Evolutionary conservation across 2,888 invertebrate genomes (phyloP).

Genomic region (Synergus laeviventris): DNA sequence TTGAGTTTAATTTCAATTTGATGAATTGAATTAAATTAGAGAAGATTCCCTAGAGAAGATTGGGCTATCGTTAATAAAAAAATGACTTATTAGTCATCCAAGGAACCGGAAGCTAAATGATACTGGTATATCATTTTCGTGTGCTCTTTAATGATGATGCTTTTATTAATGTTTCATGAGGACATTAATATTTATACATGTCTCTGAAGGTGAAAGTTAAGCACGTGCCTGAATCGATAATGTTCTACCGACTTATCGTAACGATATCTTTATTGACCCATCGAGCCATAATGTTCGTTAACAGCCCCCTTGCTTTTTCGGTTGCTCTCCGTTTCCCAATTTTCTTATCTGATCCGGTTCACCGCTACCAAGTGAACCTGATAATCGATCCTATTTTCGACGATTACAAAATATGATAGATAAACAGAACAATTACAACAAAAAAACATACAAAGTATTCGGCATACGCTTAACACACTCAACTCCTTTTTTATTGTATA

Average conservation of each 20-base stretch:
- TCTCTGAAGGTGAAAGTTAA: not conserved
- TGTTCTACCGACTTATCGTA: not conserved
- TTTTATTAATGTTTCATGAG: not conserved
- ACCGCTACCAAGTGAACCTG: not conserved
- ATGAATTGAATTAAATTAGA: too few species aligned
- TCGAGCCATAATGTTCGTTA: conserved; percentile 2
- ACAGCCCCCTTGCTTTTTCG: not conserved
- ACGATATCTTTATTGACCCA: conserved; percentile 8
- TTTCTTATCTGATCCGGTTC: conserved; percentile 1
- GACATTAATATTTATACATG: not conserved
- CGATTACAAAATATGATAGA: not conserved
- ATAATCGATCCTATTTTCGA: not conserved
- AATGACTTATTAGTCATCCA: not conserved
- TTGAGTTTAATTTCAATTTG: too few species aligned
- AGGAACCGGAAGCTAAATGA: not conserved
- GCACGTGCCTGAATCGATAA: conserved; percentile 2
- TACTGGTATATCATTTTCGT: not conserved
- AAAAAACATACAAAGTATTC: not conserved
- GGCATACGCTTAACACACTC: too few species aligned
- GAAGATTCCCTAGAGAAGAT: too few species aligned
- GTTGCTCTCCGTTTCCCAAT: conserved; percentile 8
- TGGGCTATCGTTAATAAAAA: not conserved
- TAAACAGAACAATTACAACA: not conserved
- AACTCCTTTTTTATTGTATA: too few species aligned
- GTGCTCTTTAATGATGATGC: not conserved